Percentiles rank a stretch among this genome's conserved stretches.
Conservation (phyloP, 1,140 invertebrate genomes). For the Zaprionus vittiger region DNA sequence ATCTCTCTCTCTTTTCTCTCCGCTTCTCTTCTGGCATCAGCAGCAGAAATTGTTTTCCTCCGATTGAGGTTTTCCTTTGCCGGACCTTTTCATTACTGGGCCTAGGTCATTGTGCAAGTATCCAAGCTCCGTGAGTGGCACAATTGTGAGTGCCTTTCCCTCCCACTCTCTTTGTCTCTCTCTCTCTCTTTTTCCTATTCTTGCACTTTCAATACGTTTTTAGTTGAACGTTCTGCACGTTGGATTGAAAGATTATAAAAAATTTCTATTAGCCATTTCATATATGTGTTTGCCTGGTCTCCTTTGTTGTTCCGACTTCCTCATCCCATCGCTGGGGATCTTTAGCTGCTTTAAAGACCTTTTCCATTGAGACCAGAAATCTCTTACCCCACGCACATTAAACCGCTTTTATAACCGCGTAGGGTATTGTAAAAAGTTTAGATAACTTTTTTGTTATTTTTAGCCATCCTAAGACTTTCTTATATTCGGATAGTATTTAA, state of each 20-base stretch:
- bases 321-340: neutral
- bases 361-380: neutral
- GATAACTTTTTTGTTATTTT: conserved; percentile 5
- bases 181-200: neutral
- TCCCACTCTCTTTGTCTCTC: neutral
- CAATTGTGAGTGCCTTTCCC: conserved; percentile 10
- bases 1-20: neutral
- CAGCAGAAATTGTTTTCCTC: conserved; percentile 72
- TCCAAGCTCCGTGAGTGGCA: conserved; percentile 4
- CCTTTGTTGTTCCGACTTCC: neutral
- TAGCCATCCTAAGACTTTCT: neutral
- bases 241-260: conserved; percentile 10
- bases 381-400: neutral
- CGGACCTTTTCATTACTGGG: conserved; percentile 57
- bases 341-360: neutral
- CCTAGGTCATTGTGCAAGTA: conserved; percentile 17
- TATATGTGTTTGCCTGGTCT: neutral
- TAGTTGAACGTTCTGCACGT: conserved; percentile 1
- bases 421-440: conserved; percentile 10
- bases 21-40: conserved; percentile 11
- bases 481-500: neutral
- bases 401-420: conserved; percentile 4
- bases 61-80: conserved; percentile 75
- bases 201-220: neutral
- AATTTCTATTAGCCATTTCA: conserved; percentile 10